Base-by-base conservation (phyloP, 2,797 vertebrate genomes). In the Helostoma temminkii region DNA sequence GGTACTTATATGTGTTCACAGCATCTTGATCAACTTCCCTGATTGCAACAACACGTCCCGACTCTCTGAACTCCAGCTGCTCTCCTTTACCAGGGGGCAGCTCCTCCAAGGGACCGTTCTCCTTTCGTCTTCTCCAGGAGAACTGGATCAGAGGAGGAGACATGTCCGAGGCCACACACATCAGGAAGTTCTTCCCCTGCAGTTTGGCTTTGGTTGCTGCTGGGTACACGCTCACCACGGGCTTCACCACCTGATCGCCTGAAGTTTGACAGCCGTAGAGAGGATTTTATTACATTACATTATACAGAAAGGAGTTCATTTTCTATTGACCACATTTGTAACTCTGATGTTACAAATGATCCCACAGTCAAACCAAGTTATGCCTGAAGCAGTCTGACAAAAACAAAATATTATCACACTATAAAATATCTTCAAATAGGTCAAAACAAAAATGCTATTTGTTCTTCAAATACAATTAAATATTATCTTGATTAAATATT, bases 151-250 rank as follows among this genome's bases (percentile, higher is more conserved):
- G 19, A 54, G 83, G 62, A 59, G 83, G 83, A 57, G 50, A 60
- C 80, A 86, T 85, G 55, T 0, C 37, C 5, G 80, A 78, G 66
- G 83, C 80, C 68, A 57, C 7, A 41, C 80, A 85, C 57, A 85
- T 68, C 61, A 85, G 77, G 2, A 16, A 48, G 24, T 32, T 66
- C 18, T 8, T 46, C 37, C 36, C 47, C 60, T 59, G 26, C 48
- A 12, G 67, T 28, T 48, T 7, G 59, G 9, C 59, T 0, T n/a
- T 56, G 65, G 68, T 45, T 15, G 59, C 67, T 66, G 47, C 64
- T 1, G 64, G 62, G 73, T 67, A 84, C 54, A 64, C 54, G 24
- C 12, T 84, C 60, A 85, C 80, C 67, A 19, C 18, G 0, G 83
- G 80, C 25, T 47, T 34, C 71, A 65, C 25, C 3, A 50, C 19